Evolutionary conservation across 1,140 invertebrate species (phyloP), one percentile per base, ranked within the genome.

Genomic region (Riptortus pedestris): DNA sequence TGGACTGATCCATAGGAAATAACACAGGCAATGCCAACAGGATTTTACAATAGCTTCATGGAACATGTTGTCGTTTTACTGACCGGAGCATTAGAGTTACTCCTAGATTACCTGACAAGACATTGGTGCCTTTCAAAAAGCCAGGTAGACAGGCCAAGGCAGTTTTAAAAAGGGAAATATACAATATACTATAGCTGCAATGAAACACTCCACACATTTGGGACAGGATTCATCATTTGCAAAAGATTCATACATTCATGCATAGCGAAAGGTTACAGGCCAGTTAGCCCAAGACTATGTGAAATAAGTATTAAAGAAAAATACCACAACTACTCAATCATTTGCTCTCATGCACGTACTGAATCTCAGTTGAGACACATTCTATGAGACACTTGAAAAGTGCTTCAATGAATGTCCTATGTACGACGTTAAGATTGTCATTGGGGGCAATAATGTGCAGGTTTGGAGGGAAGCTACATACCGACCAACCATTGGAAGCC

Each of bases 81-180:
- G 94, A 86, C 47, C 20, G 47, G 47, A 18, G 47, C 7, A 48
- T 5, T 48, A n/a, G 7, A 48, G 20, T 11, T 48, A 11, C 26
- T 18, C 28, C 24, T 47, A 28, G 57, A 33, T 33, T 47, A 31
- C 18, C 58, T 14, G 24, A 47, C 31, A 26, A 16, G 33, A 33
- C 29, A 26, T 57, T 12, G 24, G 7, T 26, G 52, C 20, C 26
- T 57, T 57, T 9, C 52, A 57, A 27, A 11, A 57, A 57, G 27
- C 52, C 20, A 28, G 27, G 7, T 57, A n/a, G 7, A 57, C 52
- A 26, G 47, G 22, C 5, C 12, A 26, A 16, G 11, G 12, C n/a
- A 28, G 22, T 57, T 57, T 24, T 52, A 22, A n/a, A 65, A 29
- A 27, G 29, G 24, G 20, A 16, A 55, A 47, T 27, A 60, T 31